These are phyloP conservation scores for Eonycteris spelaea DNA, from an alignment of 2,113 vertebrate species.

Conservation along the genomic window DNA sequence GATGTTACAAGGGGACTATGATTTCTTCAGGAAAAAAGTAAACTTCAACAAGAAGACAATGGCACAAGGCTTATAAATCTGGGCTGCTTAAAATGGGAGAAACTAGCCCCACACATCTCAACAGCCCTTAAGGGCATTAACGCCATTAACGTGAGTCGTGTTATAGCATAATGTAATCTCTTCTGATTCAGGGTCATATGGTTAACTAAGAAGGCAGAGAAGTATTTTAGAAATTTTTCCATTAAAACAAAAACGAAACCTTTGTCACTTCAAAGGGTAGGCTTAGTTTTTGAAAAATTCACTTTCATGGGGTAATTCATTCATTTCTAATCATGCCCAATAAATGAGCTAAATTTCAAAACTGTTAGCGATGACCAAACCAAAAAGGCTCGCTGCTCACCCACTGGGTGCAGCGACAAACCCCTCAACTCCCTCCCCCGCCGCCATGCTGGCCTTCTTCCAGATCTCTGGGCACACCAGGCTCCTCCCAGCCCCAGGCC, in stretches of 20 bases:
- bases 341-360: conserved; percentile 37
- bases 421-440: not conserved
- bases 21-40: not conserved
- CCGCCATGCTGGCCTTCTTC: not conserved
- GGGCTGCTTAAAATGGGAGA: not conserved
- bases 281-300: not conserved
- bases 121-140: not conserved
- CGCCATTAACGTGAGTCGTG: not conserved
- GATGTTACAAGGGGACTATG: not conserved
- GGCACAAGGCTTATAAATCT: not conserved
- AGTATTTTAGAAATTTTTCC: conserved; percentile 7
- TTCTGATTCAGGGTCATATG: not conserved
- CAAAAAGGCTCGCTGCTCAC: not conserved
- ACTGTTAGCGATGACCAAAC: not conserved
- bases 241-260: conserved; percentile 11
- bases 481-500: not conserved
- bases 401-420: not conserved
- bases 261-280: not conserved
- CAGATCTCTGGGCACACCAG: not conserved
- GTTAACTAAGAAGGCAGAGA: not conserved
- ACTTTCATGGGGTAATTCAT: conserved; percentile 2
- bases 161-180: not conserved
- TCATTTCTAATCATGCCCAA: not conserved
- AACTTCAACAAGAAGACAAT: not conserved
- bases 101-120: not conserved